These are phyloP conservation scores for Anhinga rufa DNA, from an alignment of 2,113 vertebrate species.

Conservation along the genomic window DNA sequence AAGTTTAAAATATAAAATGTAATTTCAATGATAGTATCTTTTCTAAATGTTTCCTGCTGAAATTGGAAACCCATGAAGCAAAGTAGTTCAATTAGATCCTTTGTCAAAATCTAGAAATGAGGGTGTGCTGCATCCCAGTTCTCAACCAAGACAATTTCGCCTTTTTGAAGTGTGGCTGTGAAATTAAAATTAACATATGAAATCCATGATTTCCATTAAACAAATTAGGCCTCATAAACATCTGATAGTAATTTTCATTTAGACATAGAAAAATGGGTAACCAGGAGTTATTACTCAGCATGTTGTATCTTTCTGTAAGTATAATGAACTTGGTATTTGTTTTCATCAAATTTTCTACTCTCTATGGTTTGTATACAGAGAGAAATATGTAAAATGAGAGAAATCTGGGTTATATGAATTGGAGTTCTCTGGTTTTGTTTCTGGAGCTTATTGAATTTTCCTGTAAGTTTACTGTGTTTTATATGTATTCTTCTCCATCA, in stretches of 20 bases:
- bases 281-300: background rate
- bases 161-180: background rate
- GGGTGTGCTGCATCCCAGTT: background rate
- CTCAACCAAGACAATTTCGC: background rate
- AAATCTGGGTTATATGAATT: background rate
- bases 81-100: background rate
- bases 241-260: background rate
- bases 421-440: background rate
- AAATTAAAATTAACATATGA: background rate
- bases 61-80: background rate
- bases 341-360: background rate
- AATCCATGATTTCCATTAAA: background rate
- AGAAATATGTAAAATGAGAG: background rate
- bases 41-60: background rate
- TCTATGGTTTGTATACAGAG: background rate
- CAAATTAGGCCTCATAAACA: background rate
- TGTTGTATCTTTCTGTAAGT: background rate
- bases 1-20: background rate
- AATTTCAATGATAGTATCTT: background rate
- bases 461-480: background rate
- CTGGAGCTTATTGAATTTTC: background rate
- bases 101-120: background rate
- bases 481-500: background rate
- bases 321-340: background rate
- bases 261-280: background rate